Evolutionary conservation across 2,888 invertebrate species (phyloP), one percentile per base, ranked within the genome.

Genomic region (Andrena praecox): DNA sequence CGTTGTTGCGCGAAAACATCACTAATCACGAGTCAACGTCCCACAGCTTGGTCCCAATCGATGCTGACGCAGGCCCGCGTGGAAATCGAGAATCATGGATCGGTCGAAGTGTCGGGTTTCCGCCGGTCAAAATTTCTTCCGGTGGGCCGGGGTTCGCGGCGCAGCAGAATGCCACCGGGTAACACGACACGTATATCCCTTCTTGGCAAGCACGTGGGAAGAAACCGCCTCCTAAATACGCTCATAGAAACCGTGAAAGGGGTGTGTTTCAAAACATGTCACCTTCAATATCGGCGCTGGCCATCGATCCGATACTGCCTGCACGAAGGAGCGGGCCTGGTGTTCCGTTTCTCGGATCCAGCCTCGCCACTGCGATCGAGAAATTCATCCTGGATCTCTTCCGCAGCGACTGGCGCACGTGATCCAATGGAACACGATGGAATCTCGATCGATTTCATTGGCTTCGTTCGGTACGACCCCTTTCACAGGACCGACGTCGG

Each of bases 261-360:
- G 91, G 91, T 92, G 90, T 93, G 93, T 93, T 93, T 93, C 91
- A 94, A 93, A 94, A 94, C 93, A 94, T 93, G 93, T 93, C 93
- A 93, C 90, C 81, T 93, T 89, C 92, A 93, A 94, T 93, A 93
- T 93, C 90, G 91, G 91, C 90, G 85, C 70, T 88, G 89, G 82
- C 89, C 90, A 93, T 94, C 93, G 93, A 93, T 94, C 90, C 89
- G 88, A 87, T 80, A 78, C 63, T 60, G 33, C 77, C 63, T 50
- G 68, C 68, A 54, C 79, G 62, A 27, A 64, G 35, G 42, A 35
- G 56, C 54, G 20, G 64, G 8, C 31, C 62, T 52, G 82, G 79
- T 85, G 73, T 83, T 79, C 52, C 80, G 62, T 69, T 83, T 72
- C 80, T 68, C 16, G 60, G 56, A 72, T 74, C 50, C 60, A 67